Evolutionary conservation across 2,797 vertebrate genomes (phyloP), one percentile per base, ranked within the genome.

Genomic region (Sebastes steindachneri): DNA sequence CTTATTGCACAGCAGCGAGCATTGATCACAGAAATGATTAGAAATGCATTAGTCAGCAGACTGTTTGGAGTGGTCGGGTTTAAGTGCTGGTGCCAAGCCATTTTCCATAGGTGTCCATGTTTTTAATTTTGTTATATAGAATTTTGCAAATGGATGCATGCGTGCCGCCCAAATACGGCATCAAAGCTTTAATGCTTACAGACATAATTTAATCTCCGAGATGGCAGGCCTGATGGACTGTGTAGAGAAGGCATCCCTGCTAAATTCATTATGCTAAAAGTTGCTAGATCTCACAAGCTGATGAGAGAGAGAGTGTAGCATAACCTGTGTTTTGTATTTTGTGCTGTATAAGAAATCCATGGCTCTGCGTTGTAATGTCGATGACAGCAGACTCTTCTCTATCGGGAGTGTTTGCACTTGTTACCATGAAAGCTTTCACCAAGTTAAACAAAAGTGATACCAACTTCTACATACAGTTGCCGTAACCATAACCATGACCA

Each of bases 1-100:
- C 93, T 92, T 92, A 94, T 94, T 94, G 93, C 91, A 90, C 92
- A 85, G 92, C 84, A 79, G 92, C 91, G 91, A 94, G 93, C 94
- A 95, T 95, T 95, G 94, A 95, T 95, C 94, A 95, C 91, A 95
- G 92, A 92, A 94, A 94, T 94, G 92, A 94, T 95, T 95, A 94
- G 92, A 94, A 94, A 95, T 94, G 93, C 94, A 95, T 95, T 94
- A 94, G 94, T 95, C 94, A 95, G 94, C 94, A 95, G 88, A 86
- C 85, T 91, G 91, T 93, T 93, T 93, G 90, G 85, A 93, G 91
- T 86, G 89, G 80, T 86, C 79, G 86, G 68, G 68, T 94, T 92
- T 93, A 94, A 95, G 93, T 93, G 93, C 93, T 80, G 63, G 89
- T 88, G 93, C 93, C 92, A 89, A 93, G 91, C 87, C 91, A 79